A percentile compares a stretch with the other conserved stretches of the same genome.
These are phyloP conservation scores for Peromyscus attwateri DNA, from an alignment of 2,797 vertebrate genomes.

Conservation along the genomic window DNA sequence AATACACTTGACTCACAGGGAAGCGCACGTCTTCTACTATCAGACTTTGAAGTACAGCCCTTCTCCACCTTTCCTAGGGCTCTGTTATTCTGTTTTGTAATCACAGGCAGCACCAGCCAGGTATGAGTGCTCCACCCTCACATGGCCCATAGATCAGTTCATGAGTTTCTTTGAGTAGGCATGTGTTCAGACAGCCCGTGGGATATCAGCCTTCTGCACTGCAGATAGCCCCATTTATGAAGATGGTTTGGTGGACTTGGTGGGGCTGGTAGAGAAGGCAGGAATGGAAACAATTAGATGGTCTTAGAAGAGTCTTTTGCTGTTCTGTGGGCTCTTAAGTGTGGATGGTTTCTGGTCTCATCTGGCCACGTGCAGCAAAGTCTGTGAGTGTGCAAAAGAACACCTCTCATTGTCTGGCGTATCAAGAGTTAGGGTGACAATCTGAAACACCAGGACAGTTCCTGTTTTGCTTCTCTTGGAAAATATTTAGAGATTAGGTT, in stretches of 20 bases:
- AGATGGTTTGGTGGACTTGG: neutral
- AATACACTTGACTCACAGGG: neutral
- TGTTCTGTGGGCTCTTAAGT: neutral
- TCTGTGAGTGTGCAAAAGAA: neutral
- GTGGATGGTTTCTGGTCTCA: neutral
- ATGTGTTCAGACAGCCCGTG: neutral
- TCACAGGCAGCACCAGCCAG: neutral
- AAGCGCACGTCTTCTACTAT: neutral
- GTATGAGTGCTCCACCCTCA: neutral
- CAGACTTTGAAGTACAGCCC: neutral
- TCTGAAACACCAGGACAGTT: slow-evolving; percentile 13
- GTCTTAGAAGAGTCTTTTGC: neutral
- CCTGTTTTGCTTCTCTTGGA: neutral
- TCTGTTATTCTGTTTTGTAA: neutral
- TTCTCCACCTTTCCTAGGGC: neutral
- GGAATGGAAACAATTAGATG: neutral
- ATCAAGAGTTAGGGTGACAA: slow-evolving; percentile 10
- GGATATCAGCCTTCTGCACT: neutral
- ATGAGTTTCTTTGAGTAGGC: neutral
- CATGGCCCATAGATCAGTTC: neutral
- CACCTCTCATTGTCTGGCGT: neutral
- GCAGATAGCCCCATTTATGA: neutral
- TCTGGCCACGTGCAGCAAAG: neutral
- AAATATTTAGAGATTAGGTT: slow-evolving; percentile 54
- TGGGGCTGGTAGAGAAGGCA: neutral